These are phyloP conservation scores for Hozukius guyotensis DNA, from an alignment of 2,797 vertebrate genomes.

Conservation along the genomic window DNA sequence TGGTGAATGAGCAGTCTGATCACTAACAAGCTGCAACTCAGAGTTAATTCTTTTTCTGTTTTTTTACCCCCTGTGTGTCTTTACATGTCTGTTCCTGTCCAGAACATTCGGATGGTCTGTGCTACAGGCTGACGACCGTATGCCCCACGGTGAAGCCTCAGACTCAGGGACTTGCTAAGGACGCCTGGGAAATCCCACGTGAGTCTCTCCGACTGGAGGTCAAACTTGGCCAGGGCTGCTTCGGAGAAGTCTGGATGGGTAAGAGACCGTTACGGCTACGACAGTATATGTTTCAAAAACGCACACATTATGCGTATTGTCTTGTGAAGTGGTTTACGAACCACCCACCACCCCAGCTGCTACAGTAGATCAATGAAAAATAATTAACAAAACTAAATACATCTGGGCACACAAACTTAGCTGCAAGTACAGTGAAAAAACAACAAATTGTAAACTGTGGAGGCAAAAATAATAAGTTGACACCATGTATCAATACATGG, in stretches of 20 bases:
- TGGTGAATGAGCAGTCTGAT: background rate
- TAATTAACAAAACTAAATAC: background rate
- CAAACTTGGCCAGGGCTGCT: slow-evolving; percentile 97
- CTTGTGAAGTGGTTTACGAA: background rate
- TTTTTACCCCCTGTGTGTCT: background rate
- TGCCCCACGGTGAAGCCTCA: slow-evolving; percentile 98
- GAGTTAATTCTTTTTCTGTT: background rate
- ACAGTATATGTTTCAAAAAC: background rate
- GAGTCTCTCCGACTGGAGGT: slow-evolving; percentile 95
- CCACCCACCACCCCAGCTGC: background rate
- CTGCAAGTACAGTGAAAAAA: too few relatives aligned
- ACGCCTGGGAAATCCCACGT: slow-evolving; percentile 98
- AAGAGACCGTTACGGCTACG: slow-evolving; percentile 66
- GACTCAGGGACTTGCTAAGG: slow-evolving; percentile 97
- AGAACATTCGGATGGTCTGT: slow-evolving; percentile 97
- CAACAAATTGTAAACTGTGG: too few relatives aligned
- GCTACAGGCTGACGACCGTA: slow-evolving; percentile 93
- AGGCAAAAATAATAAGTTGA: too few relatives aligned
- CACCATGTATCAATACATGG: too few relatives aligned
- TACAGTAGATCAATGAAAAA: background rate
- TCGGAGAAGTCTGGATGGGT: slow-evolving; percentile 99
- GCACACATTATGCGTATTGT: too few relatives aligned
- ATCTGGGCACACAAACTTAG: background rate
- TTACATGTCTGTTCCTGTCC: slow-evolving; percentile 24
- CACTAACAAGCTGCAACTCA: background rate